Percentiles rank a stretch among this genome's conserved stretches.
These are phyloP conservation scores for Tenthredo mesomela DNA, from an alignment of 2,888 invertebrate genomes.

Conservation along the genomic window DNA sequence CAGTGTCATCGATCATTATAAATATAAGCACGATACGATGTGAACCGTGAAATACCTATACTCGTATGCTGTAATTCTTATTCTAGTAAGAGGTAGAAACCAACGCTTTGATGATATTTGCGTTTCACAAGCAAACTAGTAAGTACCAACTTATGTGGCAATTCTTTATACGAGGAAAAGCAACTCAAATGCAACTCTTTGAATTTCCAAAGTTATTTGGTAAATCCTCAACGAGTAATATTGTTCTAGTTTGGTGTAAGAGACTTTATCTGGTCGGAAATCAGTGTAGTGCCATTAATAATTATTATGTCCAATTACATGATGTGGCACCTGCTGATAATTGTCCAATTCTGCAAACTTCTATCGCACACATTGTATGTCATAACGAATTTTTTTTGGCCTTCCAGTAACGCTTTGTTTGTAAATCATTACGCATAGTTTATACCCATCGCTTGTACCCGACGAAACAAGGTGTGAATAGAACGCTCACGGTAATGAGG, in stretches of 20 bases:
- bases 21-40: neutral
- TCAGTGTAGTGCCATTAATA: neutral
- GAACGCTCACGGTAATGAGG: constrained; percentile 71
- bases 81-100: neutral
- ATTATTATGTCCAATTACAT: neutral
- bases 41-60: neutral
- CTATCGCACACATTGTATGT: neutral
- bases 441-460: constrained; percentile 61
- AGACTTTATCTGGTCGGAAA: neutral
- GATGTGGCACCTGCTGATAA: neutral
- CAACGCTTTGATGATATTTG: neutral
- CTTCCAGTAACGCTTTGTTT: constrained; percentile 28
- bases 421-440: constrained; percentile 55
- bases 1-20: neutral
- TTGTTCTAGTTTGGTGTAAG: neutral
- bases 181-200: neutral
- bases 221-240: neutral
- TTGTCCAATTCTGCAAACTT: neutral
- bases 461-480: constrained; percentile 69
- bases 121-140: constrained; percentile 13
- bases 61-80: neutral
- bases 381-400: neutral
- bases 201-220: neutral
- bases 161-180: neutral
- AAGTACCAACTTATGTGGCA: neutral